A percentile compares a stretch with the other conserved stretches of the same genome.
Conservation (phyloP, 1,140 invertebrate genomes). For the Aethina tumida region DNA sequence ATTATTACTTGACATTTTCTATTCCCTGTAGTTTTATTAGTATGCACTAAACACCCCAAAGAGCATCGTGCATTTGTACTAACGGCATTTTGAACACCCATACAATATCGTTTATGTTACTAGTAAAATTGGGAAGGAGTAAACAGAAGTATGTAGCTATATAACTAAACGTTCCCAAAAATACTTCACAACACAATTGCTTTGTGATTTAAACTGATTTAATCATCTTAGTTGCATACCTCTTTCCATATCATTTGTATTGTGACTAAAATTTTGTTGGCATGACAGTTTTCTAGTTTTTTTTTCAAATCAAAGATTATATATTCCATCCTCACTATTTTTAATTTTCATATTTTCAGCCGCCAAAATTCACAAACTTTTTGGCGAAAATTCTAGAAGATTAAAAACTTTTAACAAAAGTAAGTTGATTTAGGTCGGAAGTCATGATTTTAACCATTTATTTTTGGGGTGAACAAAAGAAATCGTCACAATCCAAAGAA, state of each 20-base stretch:
- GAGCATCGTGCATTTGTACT: too few relatives aligned
- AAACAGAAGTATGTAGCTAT: too few relatives aligned
- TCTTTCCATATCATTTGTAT: conserved; percentile 2
- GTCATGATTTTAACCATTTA: conserved; percentile 1
- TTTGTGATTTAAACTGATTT: neutral
- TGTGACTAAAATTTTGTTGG: conserved; percentile 13
- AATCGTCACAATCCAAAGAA: conserved; percentile 12
- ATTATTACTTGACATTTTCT: too few relatives aligned
- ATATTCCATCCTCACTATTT: too few relatives aligned
- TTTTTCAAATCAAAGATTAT: neutral
- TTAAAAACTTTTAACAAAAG: conserved; percentile 10
- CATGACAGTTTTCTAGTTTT: conserved; percentile 7
- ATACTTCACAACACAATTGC: conserved; percentile 1
- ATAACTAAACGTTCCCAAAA: too few relatives aligned
- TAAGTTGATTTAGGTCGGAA: too few relatives aligned
- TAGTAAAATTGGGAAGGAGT: too few relatives aligned
- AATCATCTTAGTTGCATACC: conserved; percentile 1
- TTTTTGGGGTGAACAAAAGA: conserved; percentile 4
- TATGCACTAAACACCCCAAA: too few relatives aligned
- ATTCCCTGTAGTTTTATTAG: too few relatives aligned
- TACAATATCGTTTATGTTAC: too few relatives aligned
- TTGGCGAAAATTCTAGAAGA: conserved; percentile 24
- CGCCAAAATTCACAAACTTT: conserved; percentile 24
- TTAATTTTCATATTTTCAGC: conserved; percentile 24
- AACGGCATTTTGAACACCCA: too few relatives aligned